Evolutionary conservation across 2,797 vertebrate species (phyloP), one percentile per base, ranked within the genome.

Genomic region (Sebastes reedi): DNA sequence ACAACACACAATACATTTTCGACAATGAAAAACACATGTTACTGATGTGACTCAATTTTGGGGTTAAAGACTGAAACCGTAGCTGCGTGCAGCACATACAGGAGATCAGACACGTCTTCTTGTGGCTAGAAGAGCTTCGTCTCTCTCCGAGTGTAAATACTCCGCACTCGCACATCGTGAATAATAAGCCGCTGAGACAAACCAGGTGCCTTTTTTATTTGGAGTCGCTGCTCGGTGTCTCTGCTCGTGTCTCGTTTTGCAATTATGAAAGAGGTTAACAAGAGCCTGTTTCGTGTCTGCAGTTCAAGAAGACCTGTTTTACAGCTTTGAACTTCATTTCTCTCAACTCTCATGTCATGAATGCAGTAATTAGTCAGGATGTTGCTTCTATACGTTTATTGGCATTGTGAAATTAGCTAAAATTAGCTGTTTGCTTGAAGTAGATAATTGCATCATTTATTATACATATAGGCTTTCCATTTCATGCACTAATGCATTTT

Each of bases 11-110:
- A 84, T 84, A 79, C 86, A 79, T 88, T 89, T 90, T 73, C 34
- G 18, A 64, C 88, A 92, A 95, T 94, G 85, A 89, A 90, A 92
- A 94, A 88, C 95, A 94, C 81, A 92, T 95, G 94, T 92, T 87
- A 64, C 81, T 75, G 79, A 85, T 89, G 86, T 88, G 88, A 90
- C 88, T 92, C 78, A 83, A 87, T 88, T 86, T 71, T 74, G 72
- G 72, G 88, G 88, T 88, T 94, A 84, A 91, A 92, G 87, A 78
- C 64, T 74, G 89, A 93, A 94, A 94, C 87, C 77, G 46, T 78
- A 92, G 88, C 88, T 24, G 80, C 29, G 75, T 59, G 78, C 72
- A 78, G 84, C 80, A 39, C 64, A 76, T 81, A 67, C 81, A 46
- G 61, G 73, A 90, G 87, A 94, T 93, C 92, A 90, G 88, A 86